Base-by-base conservation (phyloP, 1,140 invertebrate species). In the Teleopsis dalmanni region DNA sequence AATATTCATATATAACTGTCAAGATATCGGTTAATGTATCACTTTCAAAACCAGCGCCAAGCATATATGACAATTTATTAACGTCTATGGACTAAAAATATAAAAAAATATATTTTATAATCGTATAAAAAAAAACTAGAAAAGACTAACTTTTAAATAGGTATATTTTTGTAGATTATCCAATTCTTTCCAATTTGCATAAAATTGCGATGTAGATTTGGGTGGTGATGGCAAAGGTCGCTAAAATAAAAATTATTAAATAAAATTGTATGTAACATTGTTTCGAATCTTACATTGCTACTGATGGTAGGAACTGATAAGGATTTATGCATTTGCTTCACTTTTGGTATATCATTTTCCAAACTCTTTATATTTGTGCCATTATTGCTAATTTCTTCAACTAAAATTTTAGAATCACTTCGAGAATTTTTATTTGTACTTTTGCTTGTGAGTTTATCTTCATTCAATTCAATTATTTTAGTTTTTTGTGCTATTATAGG, bases 171-270 rank as follows among this genome's bases (percentile, higher is more conserved):
- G 58, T 8, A 44, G 21, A n/a, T 58, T 38, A 18, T 56, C 35
- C 2, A 70, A 34, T 38, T 67, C 66, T 40, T 62, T 70, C 66
- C 66, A 70, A 11, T 61, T 62, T 1, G 61, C 53, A 45, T 70
- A 63, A 29, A 70, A 70, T 50, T 70, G 66, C 3, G 62, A 64
- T 16, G 66, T 60, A 22, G 59, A 55, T 14, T 48, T 50, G 7
- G 66, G 66, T 6, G 58, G 31, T 2, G 53, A 41, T 7, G 62
- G 62, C 16, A 61, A n/a, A 7, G 48, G 26, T 16, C 53, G 53
- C 61, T 66, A 27, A 9, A 56, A 49, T 18, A 34, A 33, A 33
- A 22, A 25, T 5, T n/a, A n/a, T n/a, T n/a, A n/a, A n/a, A n/a
- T n/a, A n/a, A n/a, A n/a, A n/a, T n/a, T n/a, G n/a, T n/a, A n/a